These are phyloP conservation scores for Pseudocheirus occidentalis DNA, from an alignment of 2,797 vertebrate genomes.

Conservation along the genomic window DNA sequence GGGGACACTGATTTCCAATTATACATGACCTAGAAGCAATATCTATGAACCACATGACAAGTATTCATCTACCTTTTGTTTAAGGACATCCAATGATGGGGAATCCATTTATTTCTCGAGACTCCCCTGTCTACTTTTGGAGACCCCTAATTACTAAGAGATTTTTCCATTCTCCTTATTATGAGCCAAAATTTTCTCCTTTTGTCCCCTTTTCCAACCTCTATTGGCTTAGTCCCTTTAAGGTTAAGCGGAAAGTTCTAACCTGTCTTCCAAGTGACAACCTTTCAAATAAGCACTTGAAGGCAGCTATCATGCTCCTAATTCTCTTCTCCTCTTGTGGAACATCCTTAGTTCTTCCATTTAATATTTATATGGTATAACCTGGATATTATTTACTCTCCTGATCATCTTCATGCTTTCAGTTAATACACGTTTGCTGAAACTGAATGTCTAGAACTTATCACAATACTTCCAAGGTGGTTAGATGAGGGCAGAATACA, in stretches of 20 bases:
- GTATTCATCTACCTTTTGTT: neutral
- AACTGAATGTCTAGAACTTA: neutral
- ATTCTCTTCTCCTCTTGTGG: neutral
- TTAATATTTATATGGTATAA: neutral
- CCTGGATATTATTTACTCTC: neutral
- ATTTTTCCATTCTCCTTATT: neutral
- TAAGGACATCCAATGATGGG: neutral
- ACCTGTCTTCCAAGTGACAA: neutral
- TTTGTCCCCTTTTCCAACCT: neutral
- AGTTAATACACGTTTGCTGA: neutral
- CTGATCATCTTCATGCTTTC: neutral
- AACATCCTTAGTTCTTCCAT: neutral
- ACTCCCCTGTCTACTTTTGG: neutral
- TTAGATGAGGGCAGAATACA: neutral
- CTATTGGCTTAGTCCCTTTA: neutral
- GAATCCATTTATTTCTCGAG: neutral
- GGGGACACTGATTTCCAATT: neutral
- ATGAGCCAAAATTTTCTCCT: neutral
- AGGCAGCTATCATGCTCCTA: neutral
- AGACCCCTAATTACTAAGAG: neutral
- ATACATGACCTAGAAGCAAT: neutral
- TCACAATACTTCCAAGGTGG: neutral
- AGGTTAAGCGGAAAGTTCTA: neutral
- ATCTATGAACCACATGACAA: neutral
- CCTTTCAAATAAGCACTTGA: neutral